Percentiles rank a stretch among this genome's conserved stretches.
These are phyloP conservation scores for Cheumatopsyche charites DNA, from an alignment of 1,140 invertebrate species.

Conservation along the genomic window DNA sequence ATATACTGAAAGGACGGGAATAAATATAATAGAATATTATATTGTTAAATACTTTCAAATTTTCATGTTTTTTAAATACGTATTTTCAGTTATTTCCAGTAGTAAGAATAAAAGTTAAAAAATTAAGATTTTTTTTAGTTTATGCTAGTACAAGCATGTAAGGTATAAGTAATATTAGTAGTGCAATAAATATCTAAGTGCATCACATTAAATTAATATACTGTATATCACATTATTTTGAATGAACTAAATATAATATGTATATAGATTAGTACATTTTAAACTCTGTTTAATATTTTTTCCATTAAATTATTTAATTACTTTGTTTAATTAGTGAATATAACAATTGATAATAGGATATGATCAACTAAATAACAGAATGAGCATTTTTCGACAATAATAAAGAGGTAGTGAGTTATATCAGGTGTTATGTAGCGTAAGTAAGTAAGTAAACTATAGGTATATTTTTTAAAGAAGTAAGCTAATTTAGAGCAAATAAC, in stretches of 20 bases:
- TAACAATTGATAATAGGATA: no score
- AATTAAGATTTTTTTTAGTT: background rate
- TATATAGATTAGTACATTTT: background rate
- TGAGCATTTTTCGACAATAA: no score
- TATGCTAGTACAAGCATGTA: conserved; percentile 15
- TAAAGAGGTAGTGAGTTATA: no score
- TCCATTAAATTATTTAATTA: no score
- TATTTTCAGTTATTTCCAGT: background rate
- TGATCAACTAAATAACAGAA: no score
- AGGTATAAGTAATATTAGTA: background rate
- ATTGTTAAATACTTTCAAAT: background rate
- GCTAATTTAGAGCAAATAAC: no score
- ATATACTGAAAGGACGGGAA: conserved; percentile 1
- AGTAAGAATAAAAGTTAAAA: background rate
- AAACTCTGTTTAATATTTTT: no score
- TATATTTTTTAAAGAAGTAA: no score
- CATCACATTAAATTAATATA: conserved; percentile 10
- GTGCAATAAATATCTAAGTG: conserved; percentile 20
- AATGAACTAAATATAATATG: background rate
- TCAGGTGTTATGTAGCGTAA: no score
- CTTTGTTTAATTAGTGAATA: no score
- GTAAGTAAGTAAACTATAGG: no score
- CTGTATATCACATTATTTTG: conserved; percentile 11
- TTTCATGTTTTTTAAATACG: background rate
- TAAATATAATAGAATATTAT: background rate